A percentile compares a stretch with the other conserved stretches of the same genome.
These are phyloP conservation scores for Suncus etruscus DNA, from an alignment of 2,113 vertebrate species.

Conservation along the genomic window DNA sequence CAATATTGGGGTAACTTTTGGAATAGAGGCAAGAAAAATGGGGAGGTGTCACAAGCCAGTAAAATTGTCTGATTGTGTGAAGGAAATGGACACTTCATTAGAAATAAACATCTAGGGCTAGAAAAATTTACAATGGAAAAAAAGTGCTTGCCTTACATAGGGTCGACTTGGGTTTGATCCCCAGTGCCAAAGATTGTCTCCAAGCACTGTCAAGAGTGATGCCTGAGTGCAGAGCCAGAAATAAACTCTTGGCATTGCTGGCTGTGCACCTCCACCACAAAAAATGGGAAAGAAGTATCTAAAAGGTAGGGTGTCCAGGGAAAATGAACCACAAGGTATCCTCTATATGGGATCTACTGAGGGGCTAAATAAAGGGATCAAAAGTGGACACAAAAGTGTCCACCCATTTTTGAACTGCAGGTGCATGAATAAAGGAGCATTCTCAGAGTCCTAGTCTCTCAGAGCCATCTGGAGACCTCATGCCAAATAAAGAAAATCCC, in stretches of 20 bases:
- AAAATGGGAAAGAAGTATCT: too few relatives aligned
- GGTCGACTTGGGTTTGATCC: too few relatives aligned
- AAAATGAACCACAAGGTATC: too few relatives aligned
- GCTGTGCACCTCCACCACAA: too few relatives aligned
- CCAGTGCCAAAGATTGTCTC: too few relatives aligned
- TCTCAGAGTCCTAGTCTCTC: background rate
- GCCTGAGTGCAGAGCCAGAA: too few relatives aligned
- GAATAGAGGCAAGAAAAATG: background rate
- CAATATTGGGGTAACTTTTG: background rate
- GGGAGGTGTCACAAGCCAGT: background rate
- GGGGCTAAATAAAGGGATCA: background rate
- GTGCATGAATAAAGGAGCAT: background rate
- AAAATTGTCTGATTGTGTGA: background rate
- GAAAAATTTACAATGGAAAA: too few relatives aligned
- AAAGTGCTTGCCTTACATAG: too few relatives aligned
- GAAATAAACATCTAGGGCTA: background rate
- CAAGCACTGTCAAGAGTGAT: too few relatives aligned
- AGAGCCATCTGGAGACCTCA: background rate
- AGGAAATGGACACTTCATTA: background rate
- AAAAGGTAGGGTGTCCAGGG: too few relatives aligned
- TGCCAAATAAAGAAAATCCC: constrained; percentile 36
- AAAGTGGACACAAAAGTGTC: background rate
- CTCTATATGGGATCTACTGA: too few relatives aligned
- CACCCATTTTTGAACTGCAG: background rate
- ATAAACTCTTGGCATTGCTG: too few relatives aligned